phyloP scores from a whole-genome alignment of 2,888 invertebrate genomes.

The Mamestra brassicae region DNA sequence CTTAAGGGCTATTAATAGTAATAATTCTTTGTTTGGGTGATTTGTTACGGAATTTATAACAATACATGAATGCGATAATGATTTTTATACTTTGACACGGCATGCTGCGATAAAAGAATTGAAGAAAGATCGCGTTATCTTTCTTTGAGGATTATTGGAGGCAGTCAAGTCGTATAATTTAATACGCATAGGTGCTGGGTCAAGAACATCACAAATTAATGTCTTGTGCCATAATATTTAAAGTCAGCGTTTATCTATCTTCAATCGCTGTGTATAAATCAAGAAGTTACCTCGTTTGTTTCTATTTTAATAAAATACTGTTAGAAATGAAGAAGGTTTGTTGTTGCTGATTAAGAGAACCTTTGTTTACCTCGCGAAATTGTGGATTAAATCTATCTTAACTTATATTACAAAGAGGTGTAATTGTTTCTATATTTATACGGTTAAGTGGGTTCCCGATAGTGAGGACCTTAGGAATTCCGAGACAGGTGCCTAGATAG shows the following conservation, averaged over 20 bases:
- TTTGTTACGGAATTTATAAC: conserved; percentile 65
- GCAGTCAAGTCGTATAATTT: conserved; percentile 19
- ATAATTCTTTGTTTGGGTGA: conserved; percentile 58
- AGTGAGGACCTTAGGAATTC: no score
- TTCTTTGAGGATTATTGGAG: conserved; percentile 7
- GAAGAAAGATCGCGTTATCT: conserved; percentile 17
- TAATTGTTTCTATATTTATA: no score
- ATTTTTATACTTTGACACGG: conserved; percentile 44
- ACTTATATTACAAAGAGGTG: no score
- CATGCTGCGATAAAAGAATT: conserved; percentile 48
- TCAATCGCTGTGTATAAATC: conserved; percentile 40
- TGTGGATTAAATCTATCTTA: no score
- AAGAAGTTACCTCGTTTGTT: conserved; percentile 34
- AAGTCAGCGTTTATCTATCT: conserved; percentile 30
- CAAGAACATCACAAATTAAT: conserved; percentile 30
- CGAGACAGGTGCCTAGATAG: no score
- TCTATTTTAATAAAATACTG: conserved; percentile 2
- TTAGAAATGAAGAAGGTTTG: background rate
- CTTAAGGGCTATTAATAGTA: conserved; percentile 66
- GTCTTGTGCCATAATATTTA: conserved; percentile 29
- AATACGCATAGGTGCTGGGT: conserved; percentile 20
- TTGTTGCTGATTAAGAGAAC: background rate
- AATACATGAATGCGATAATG: conserved; percentile 60
- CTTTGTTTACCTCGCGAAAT: no score
- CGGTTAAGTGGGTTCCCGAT: no score